Percentiles rank a stretch among this genome's conserved stretches.
Conservation (phyloP, 2,113 vertebrate genomes). For the Sander lucioperca region DNA sequence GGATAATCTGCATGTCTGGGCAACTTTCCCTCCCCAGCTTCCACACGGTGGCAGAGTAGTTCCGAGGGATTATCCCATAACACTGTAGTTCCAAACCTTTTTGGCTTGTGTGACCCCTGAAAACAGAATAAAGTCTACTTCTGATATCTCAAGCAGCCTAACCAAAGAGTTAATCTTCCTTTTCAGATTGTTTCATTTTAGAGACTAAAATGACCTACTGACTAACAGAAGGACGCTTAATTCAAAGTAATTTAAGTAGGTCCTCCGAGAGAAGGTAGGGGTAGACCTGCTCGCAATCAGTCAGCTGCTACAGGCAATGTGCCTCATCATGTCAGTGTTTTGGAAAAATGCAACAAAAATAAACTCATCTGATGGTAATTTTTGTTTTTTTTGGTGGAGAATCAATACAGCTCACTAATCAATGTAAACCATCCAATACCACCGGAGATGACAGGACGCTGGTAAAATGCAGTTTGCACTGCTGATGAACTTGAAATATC, state of each 20-base stretch:
- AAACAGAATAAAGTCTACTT: background rate
- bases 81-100: background rate
- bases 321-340: background rate
- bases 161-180: too few relatives aligned
- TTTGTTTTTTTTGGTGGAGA: too few relatives aligned
- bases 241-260: too few relatives aligned
- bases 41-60: conserved; percentile 4
- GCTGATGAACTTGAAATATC: background rate
- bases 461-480: background rate
- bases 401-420: background rate
- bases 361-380: too few relatives aligned
- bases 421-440: background rate
- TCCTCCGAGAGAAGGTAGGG: background rate
- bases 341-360: background rate
- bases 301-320: too few relatives aligned
- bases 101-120: background rate
- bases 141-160: background rate
- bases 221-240: too few relatives aligned
- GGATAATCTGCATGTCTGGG: background rate
- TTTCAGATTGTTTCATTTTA: background rate
- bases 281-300: background rate
- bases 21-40: too few relatives aligned
- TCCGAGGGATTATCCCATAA: background rate
- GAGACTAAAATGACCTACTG: background rate
- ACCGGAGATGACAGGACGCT: background rate